These are phyloP conservation scores for Rhorus exstirpatorius DNA, from an alignment of 2,888 invertebrate genomes.

Conservation along the genomic window DNA sequence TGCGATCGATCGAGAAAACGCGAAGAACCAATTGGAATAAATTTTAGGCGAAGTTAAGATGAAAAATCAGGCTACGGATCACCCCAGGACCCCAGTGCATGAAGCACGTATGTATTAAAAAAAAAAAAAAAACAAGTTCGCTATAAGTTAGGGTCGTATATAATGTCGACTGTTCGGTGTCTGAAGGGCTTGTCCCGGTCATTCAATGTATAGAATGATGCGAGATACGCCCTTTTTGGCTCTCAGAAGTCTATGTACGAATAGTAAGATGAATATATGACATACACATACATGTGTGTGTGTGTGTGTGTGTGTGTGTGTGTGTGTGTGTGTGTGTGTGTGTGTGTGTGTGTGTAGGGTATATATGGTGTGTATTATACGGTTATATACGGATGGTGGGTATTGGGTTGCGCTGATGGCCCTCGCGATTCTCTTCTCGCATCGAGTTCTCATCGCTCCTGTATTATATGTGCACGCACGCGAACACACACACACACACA, in stretches of 20 bases:
- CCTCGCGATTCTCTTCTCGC: slow-evolving; percentile 53
- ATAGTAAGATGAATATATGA: background rate
- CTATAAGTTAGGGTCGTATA: no score
- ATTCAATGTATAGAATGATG: background rate
- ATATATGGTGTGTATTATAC: slow-evolving; percentile 31
- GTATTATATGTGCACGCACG: background rate
- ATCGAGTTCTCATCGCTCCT: slow-evolving; percentile 46
- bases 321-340: background rate
- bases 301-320: background rate
- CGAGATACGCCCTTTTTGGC: background rate
- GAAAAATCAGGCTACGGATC: no score
- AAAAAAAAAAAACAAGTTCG: no score
- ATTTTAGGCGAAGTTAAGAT: no score
- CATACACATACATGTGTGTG: background rate
- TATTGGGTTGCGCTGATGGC: slow-evolving; percentile 53
- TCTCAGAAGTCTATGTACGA: background rate
- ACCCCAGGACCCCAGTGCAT: no score
- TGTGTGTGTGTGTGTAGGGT: no score
- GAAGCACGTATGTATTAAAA: no score
- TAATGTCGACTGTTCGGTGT: background rate
- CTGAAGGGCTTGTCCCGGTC: background rate
- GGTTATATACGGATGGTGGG: slow-evolving; percentile 44
- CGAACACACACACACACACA: no score
- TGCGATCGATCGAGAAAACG: no score
- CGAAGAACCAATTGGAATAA: no score